Conservation (phyloP, 2,113 vertebrate species). For the Tyrannus savana region DNA sequence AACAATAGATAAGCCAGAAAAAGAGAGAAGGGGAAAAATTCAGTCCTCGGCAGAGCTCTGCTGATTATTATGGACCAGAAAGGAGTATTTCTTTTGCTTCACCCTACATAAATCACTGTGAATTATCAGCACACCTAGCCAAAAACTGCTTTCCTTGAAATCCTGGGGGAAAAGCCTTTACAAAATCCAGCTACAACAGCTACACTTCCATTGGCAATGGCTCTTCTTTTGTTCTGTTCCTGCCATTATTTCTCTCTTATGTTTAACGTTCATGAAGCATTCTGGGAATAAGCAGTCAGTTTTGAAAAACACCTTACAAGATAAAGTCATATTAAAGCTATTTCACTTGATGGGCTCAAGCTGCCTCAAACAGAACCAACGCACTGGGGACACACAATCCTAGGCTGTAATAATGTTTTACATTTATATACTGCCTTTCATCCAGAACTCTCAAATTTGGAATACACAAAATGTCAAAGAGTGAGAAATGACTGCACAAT, state of each 20-base stretch:
- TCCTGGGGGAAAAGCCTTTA: not conserved
- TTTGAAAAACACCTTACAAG: conserved; percentile 62
- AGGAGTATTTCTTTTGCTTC: conserved; percentile 32
- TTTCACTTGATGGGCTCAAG: conserved; percentile 40
- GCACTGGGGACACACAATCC: not conserved
- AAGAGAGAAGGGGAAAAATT: not conserved
- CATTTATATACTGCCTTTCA: conserved; percentile 37
- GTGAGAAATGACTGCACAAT: not conserved
- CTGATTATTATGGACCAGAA: conserved; percentile 13
- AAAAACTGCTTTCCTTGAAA: not conserved
- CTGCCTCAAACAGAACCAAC: conserved; percentile 15
- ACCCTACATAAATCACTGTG: conserved; percentile 42
- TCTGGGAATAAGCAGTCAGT: conserved; percentile 37
- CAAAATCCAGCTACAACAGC: conserved; percentile 18
- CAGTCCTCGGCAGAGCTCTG: not conserved
- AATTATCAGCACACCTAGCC: conserved; percentile 15
- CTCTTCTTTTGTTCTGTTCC: not conserved
- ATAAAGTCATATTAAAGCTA: conserved; percentile 48
- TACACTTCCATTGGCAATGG: conserved; percentile 4
- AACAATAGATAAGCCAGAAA: not conserved
- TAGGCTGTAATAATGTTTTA: conserved; percentile 4
- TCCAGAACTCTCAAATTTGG: not conserved
- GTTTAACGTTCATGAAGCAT: conserved; percentile 6
- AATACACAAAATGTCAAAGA: not conserved
- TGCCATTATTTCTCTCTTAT: conserved; percentile 36